Evolutionary conservation across 2,113 vertebrate species (phyloP).

Genomic region (Phaethornis superciliosus): DNA sequence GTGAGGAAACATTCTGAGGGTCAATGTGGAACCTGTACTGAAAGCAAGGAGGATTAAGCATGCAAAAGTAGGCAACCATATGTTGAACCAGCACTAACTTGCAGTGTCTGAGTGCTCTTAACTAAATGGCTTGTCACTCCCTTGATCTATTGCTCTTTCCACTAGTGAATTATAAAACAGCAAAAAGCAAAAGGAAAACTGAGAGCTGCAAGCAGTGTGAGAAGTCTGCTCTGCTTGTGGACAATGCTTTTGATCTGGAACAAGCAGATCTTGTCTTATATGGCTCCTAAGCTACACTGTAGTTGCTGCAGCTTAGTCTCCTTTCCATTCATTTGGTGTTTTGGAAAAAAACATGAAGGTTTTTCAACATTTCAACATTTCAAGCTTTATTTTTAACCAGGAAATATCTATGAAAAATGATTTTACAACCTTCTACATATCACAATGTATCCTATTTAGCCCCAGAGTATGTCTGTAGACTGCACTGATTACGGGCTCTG

Average conservation of each 20-base stretch:
- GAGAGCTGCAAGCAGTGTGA: not conserved
- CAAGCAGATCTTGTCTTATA: not conserved
- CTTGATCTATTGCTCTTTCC: not conserved
- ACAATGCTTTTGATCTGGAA: not conserved
- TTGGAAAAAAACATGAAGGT: not conserved
- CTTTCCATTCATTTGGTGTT: not conserved
- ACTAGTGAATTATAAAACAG: not conserved
- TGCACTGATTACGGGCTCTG: not conserved
- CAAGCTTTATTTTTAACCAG: not conserved
- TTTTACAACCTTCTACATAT: not conserved
- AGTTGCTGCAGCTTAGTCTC: not conserved
- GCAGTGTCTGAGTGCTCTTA: not conserved
- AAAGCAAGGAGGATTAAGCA: not conserved
- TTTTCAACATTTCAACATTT: not conserved
- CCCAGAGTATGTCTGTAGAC: not conserved
- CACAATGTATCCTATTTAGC: not conserved
- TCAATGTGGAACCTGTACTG: not conserved
- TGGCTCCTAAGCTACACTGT: not conserved
- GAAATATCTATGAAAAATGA: not conserved
- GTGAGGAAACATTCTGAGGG: not conserved
- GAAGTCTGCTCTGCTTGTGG: not conserved
- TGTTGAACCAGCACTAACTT: not conserved
- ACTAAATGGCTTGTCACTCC: not conserved
- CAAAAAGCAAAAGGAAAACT: not conserved
- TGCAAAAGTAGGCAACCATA: not conserved